Base-by-base conservation (phyloP, 2,797 vertebrate species). In the Serranus cabrilla region DNA sequence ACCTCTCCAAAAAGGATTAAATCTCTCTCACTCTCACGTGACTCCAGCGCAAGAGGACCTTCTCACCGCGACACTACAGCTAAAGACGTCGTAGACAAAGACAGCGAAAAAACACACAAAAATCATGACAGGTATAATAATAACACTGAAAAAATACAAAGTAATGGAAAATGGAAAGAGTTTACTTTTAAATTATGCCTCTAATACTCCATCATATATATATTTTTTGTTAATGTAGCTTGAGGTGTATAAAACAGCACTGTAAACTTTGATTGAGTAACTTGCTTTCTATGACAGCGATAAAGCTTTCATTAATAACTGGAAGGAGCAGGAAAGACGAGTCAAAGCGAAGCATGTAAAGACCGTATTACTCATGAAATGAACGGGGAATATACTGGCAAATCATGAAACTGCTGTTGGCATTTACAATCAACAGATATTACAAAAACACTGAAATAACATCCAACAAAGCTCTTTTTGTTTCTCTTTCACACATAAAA, bases 111-210 rank as follows among this genome's bases (percentile, higher is more conserved):
- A 87, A 87, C 76, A 87, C 83, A 84, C 75, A 87, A 74, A 87
- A 89, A 86, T 81, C 66, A 83, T 62, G 82, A 90, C 84, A 83
- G 70, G 77, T 87, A 87, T 83, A 88, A 88, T 83, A 80, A 87
- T 83, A 90, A 92, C 88, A 91, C 90, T 91, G 87, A 81, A 89
- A 87, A 90, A 92, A 88, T 78, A 87, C 78, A 90, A 89, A 89
- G 74, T 68, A 86, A 90, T 82, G 87, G 74, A 87, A 91, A 90
- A 81, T 77, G 74, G 81, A 87, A 90, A 85, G 83, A 82, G 82
- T 90, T 90, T 87, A 90, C 86, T 91, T 92, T 94, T 95, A 95
- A 95, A 94, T 94, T 93, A 94, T 88, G 92, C 93, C 83, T 91
- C 88, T 92, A 92, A 94, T 90, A 93, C 89, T 92, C 88, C 83